Evolutionary conservation across 2,113 vertebrate genomes (phyloP), one percentile per base, ranked within the genome.

Genomic region (Toxotes chatareus): DNA sequence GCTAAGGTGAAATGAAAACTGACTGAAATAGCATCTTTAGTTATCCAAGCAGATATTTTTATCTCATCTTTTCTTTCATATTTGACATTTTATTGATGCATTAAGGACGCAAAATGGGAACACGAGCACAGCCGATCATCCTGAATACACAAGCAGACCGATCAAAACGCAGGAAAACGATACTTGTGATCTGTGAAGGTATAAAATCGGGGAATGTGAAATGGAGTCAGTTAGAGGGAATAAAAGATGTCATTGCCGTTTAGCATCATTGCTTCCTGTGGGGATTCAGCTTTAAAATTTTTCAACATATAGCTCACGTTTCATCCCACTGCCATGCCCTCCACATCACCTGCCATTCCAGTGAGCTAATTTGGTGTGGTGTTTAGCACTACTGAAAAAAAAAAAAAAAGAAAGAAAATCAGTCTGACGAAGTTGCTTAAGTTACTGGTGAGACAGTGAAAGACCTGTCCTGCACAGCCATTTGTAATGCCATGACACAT

Each of bases 11-110:
- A 80, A 88, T 38, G 32, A 38, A 46, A 75, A 85, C 12, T 27
- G 44, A 83, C 85, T 87, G 51, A 89, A 92, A 92, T 92, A 90
- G 79, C 76, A 80, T 81, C 76, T 67, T 56, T 76, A 85, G 71
- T 74, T 49, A 12, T 80, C 68, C 74, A 36, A 59, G 62, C 36
- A 44, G 89, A 86, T 93, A 91, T 91, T 92, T 92, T 92, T 87
- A 82, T 81, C 88, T 80, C 44, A 46, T 61, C 53, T 66, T 55
- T 67, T 38, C 57, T 81, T 78, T 88, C 42, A 61, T 76, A 70
- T 89, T 86, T 89, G 89, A 85, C 88, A 84, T 84, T 75, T 88
- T 86, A 83, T 80, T 88, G 86, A 88, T 76, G 79, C 66, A 80
- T 86, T 76, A 79, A 81, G 86, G 62, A 80, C 16, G 14, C 32